Evolutionary conservation across 2,113 vertebrate species (phyloP).

Genomic region (Mormoops blainvillei): DNA sequence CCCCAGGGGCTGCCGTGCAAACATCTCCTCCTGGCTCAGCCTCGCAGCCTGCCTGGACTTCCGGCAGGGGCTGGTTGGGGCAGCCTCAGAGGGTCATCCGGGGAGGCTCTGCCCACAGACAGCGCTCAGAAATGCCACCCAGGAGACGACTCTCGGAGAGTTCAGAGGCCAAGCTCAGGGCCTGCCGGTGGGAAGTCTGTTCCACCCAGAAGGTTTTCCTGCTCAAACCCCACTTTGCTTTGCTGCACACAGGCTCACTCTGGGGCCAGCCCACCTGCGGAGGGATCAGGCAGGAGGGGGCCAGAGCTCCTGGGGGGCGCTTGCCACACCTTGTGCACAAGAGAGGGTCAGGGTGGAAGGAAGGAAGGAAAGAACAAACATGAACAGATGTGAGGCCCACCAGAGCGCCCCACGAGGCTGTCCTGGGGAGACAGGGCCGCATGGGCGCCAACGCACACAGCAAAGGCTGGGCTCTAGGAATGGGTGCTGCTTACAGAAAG

Average conservation of each 20-base stretch:
- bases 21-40: too few species aligned
- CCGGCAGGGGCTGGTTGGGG: background rate
- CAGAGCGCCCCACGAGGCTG: fast-evolving
- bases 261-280: background rate
- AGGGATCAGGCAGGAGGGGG: background rate
- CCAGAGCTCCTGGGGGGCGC: background rate
- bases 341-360: background rate
- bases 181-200: background rate
- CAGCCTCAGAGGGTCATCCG: background rate
- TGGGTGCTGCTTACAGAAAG: background rate
- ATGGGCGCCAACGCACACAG: too few species aligned
- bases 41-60: too few species aligned
- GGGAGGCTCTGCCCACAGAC: background rate
- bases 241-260: background rate
- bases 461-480: background rate
- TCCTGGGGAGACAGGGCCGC: too few species aligned
- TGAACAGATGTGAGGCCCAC: background rate
- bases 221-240: background rate
- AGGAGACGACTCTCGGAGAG: background rate
- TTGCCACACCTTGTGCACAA: fast-evolving
- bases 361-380: background rate
- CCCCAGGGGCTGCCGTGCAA: background rate
- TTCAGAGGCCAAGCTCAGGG: background rate
- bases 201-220: too few species aligned
- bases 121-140: background rate